Evolutionary conservation across 2,888 invertebrate species (phyloP).

Genomic region (Rhingia rostrata): DNA sequence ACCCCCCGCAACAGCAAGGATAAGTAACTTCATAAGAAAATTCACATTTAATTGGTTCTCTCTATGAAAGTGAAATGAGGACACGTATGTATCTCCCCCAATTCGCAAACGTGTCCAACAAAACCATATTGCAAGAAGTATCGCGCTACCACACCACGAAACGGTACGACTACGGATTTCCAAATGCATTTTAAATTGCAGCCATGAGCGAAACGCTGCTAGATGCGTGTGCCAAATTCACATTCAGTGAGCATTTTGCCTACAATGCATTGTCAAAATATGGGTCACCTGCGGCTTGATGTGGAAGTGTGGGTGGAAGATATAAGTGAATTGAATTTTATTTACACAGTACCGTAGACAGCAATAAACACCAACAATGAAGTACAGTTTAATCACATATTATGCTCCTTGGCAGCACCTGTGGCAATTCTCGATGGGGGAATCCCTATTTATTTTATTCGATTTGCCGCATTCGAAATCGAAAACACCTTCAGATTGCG

Average conservation of each 20-base stretch:
- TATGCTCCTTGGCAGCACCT: conserved; percentile 27
- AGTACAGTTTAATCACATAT: conserved; percentile 43
- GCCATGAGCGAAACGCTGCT: conserved; percentile 63
- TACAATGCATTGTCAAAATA: conserved; percentile 43
- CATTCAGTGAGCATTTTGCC: conserved; percentile 45
- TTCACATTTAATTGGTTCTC: conserved; percentile 30
- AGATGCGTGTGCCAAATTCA: conserved; percentile 72
- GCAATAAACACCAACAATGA: conserved; percentile 37
- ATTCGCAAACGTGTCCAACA: conserved; percentile 71
- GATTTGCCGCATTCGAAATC: conserved; percentile 16
- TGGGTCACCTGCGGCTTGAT: conserved; percentile 54
- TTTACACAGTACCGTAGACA: conserved; percentile 35
- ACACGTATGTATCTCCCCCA: conserved; percentile 59
- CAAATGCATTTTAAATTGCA: conserved; percentile 73
- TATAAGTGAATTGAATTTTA: conserved; percentile 61
- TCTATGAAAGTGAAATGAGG: conserved; percentile 63
- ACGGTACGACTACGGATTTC: conserved; percentile 50
- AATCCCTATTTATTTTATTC: conserved; percentile 39
- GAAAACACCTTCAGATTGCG: conserved; percentile 44
- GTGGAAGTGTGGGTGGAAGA: conserved; percentile 1
- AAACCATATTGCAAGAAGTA: conserved; percentile 61
- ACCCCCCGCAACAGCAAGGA: not conserved
- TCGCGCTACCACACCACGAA: conserved; percentile 20
- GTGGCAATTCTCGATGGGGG: conserved; percentile 26
- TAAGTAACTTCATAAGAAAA: conserved; percentile 25